Base-by-base conservation (phyloP, 2,888 invertebrate species). In the Andrena minutula region DNA sequence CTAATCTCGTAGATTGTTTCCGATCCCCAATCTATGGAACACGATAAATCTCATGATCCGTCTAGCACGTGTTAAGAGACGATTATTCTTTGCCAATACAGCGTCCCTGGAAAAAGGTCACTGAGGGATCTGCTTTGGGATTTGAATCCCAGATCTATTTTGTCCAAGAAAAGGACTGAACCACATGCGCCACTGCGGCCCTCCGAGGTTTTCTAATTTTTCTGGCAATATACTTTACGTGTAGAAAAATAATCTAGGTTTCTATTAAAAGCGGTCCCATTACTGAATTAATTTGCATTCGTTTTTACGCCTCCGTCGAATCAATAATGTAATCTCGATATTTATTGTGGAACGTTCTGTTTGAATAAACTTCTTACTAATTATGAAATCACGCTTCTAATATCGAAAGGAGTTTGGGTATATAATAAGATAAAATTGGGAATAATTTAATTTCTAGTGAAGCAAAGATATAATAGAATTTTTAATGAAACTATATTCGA, bases 41-140 rank as follows among this genome's bases (percentile, higher is more conserved):
- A 12, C n/a, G 1, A 20, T 41, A n/a, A 23, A 49, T 41, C 23
- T 47, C 30, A 23, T 26, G 66, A 49, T 58, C 32, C 32, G 32
- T 60, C 7, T 12, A 23, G 20, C 35, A 10, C 41, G 23, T 20
- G 47, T 58, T 68, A 73, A 73, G 41, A n/a, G 41, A 23, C 68
- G 68, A 68, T 74, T 74, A 68, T 68, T 74, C 30, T 20, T 47
- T 41, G 32, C n/a, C 68, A 23, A 41, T 49, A 23, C 30, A 8
- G n/a, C 20, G 20, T 16, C 16, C 30, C 20, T 4, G 10, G 28
- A 30, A 23, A 28, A 12, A 10, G 28, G 8, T 32, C 53, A 53
- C 32, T 12, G 12, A 23, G 7, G 12, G 16, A 28, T 47, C n/a
- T 7, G 58, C 16, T 28, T 32, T 47, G n/a, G 30, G 58, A 68